phyloP scores from a whole-genome alignment of 2,113 vertebrate genomes.

The Panthera leo region DNA sequence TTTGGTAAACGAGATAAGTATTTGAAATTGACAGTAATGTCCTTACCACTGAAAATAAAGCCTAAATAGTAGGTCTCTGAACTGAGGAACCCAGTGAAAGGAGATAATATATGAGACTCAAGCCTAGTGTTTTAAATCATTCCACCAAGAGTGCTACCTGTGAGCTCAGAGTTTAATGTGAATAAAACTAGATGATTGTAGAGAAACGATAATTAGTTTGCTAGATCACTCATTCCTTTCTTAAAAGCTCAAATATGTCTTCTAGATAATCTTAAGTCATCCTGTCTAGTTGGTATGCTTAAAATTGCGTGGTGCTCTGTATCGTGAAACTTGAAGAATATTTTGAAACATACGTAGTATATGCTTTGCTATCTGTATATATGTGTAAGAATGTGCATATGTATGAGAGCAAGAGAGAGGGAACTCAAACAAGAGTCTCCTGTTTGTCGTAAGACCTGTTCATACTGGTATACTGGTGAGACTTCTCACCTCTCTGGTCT shows the following conservation, averaged over 20 bases:
- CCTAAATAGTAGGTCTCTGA: neutral
- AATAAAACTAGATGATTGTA: neutral
- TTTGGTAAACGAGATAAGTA: neutral
- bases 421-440: slow-evolving; percentile 11
- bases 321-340: slow-evolving; percentile 26
- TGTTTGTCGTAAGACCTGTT: neutral
- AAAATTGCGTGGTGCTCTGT: slow-evolving; percentile 48
- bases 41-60: neutral
- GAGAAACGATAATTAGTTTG: neutral
- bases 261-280: neutral
- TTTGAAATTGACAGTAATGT: neutral
- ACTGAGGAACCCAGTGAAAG: neutral
- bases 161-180: neutral
- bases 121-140: neutral
- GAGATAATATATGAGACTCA: neutral
- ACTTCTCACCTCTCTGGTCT: neutral
- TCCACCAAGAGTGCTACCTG: neutral
- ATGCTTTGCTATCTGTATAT: slow-evolving; percentile 29
- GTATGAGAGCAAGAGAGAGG: neutral
- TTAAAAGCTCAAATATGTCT: slow-evolving; percentile 5
- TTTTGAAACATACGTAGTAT: slow-evolving; percentile 24
- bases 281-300: slow-evolving; percentile 9
- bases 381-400: neutral
- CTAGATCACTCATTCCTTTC: neutral
- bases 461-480: neutral